Evolutionary conservation across 2,797 vertebrate species (phyloP).

Genomic region (Crypturellus tataupa): DNA sequence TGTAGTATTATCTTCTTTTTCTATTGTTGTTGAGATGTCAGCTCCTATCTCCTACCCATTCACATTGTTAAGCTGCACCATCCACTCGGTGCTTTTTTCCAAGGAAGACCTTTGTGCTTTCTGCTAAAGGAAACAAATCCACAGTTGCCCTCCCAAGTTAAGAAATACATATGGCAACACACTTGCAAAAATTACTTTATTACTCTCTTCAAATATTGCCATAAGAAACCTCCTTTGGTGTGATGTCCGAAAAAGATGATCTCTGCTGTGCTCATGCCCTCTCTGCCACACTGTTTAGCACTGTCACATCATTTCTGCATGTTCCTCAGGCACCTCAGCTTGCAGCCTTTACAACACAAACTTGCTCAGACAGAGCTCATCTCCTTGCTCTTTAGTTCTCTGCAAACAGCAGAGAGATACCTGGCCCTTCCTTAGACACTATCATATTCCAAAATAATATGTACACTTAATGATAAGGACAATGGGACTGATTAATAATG

Average conservation of each 20-base stretch:
- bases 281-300: neutral
- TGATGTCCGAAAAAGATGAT: neutral
- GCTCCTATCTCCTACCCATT: neutral
- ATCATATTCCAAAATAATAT: neutral
- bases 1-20: rapidly evolving
- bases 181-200: neutral
- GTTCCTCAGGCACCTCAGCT: neutral
- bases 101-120: neutral
- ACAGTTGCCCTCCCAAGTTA: neutral
- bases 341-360: neutral
- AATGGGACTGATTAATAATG: neutral
- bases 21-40: neutral
- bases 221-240: neutral
- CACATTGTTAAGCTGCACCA: neutral
- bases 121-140: neutral
- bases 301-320: neutral
- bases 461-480: neutral
- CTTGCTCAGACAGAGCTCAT: neutral
- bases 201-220: neutral
- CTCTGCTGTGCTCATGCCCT: neutral
- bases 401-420: neutral
- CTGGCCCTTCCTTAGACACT: neutral
- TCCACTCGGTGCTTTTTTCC: neutral
- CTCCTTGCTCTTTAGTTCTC: neutral
- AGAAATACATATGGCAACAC: neutral